phyloP scores from a whole-genome alignment of 2,888 invertebrate species.

The Didymodactylos carnosus region DNA sequence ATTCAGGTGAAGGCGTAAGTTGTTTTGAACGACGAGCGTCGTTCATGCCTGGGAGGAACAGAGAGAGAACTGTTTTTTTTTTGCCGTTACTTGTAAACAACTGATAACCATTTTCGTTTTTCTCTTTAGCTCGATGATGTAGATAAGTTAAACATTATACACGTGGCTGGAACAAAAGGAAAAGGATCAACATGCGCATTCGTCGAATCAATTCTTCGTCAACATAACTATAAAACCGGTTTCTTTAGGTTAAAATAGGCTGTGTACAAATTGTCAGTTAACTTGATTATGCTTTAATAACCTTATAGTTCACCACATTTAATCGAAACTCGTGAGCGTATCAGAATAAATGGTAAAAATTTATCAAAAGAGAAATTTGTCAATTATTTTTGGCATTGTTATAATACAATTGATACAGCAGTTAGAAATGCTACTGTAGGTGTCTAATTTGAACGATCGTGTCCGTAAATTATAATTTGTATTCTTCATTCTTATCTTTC shows the following conservation, averaged over 20 bases:
- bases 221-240: slow-evolving; percentile 7
- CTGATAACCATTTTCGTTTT: neutral
- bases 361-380: slow-evolving; percentile 54
- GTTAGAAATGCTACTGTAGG: slow-evolving; percentile 31
- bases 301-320: slow-evolving; percentile 69
- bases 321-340: slow-evolving; percentile 68
- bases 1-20: neutral
- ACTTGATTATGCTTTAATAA: neutral
- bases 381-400: slow-evolving; percentile 60
- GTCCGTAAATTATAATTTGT: too few relatives aligned
- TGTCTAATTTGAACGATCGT: slow-evolving; percentile 26
- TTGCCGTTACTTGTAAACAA: too few relatives aligned
- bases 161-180: slow-evolving; percentile 15
- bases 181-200: slow-evolving; percentile 14
- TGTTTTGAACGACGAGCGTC: neutral
- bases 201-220: slow-evolving; percentile 10
- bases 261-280: too few relatives aligned
- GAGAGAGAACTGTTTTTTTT: neutral
- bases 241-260: neutral
- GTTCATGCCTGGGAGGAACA: neutral
- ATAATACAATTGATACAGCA: slow-evolving; percentile 23
- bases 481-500: neutral
- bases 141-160: slow-evolving; percentile 8
- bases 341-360: slow-evolving; percentile 63
- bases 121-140: neutral